Conservation (phyloP, 2,797 vertebrate species). For the Linurgus olivaceus region DNA sequence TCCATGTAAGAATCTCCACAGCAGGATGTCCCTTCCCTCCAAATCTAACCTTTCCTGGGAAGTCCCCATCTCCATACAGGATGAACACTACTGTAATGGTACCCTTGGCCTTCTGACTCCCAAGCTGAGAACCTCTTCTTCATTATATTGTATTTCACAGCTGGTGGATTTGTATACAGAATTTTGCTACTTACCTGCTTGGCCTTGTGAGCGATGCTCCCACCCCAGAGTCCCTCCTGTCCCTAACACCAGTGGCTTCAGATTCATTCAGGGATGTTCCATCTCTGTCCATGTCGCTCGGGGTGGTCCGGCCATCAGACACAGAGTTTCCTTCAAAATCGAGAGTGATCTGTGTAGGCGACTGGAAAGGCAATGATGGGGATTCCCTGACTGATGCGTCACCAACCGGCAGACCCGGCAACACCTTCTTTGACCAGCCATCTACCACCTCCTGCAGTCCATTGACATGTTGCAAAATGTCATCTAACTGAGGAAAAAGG, state of each 20-base stretch:
- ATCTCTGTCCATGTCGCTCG: conserved; percentile 87
- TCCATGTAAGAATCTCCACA: background rate
- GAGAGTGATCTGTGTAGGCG: conserved; percentile 84
- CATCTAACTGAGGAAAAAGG: conserved; percentile 91
- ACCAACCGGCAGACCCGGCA: conserved; percentile 73
- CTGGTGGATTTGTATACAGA: background rate
- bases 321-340: conserved; percentile 92
- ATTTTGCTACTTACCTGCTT: conserved; percentile 81
- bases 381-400: conserved; percentile 58
- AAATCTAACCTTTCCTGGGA: background rate
- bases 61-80: background rate
- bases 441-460: conserved; percentile 93
- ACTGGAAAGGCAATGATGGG: conserved; percentile 64
- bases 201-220: conserved; percentile 94
- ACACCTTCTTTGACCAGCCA: conserved; percentile 89
- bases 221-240: conserved; percentile 95
- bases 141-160: background rate
- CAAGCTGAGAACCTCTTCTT: background rate
- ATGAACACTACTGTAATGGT: background rate
- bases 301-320: conserved; percentile 85
- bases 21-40: background rate
- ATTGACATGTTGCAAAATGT: conserved; percentile 91
- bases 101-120: background rate
- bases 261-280: conserved; percentile 86
- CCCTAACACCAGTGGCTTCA: conserved; percentile 83